Base-by-base conservation (phyloP, 2,888 invertebrate genomes). In the Stenodera caucasica region DNA sequence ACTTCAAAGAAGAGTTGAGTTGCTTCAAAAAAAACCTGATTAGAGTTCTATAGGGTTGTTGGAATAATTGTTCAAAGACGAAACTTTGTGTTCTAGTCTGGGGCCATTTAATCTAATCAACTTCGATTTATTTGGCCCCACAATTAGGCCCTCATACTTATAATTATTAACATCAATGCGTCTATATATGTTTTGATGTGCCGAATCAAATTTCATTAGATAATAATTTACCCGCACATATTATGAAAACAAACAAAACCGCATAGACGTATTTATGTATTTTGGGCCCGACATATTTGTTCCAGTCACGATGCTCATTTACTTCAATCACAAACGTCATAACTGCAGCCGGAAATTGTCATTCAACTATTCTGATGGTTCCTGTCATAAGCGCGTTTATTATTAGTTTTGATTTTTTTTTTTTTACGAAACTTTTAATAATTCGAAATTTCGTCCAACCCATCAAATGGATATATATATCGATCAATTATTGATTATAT, bases 291-390 rank as follows among this genome's bases (percentile, higher is more conserved):
- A 64, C 67, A 70, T 71, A n/a, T n/a, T 71, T 70, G 70, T 70
- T 70, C 66, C 67, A 67, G 67, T 71, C 69, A 70, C 71, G 70
- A 70, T 74, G 70, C 72, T 76, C 73, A 72, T 75, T 75, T 75
- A 70, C 68, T 72, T 75, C 74, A 75, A 77, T 76, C 75, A 75
- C 66, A 67, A 67, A 63, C 70, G 75, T 75, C 75, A 77, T 75
- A 76, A 75, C 73, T 69, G 69, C 70, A 70, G 71, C 75, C 75
- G 77, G 77, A 77, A 74, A 74, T 74, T 74, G 75, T 74, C 75
- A 74, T 75, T 74, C 73, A 73, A 67, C 65, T 62, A 64, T 71
- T 71, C 71, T 70, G 68, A 70, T 71, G 69, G 45, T 69, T 67
- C 61, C 51, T 68, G 69, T 71, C 68, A 65, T 71, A 70, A 64